Evolutionary conservation across 2,797 vertebrate genomes (phyloP).

Genomic region (Channa striata): DNA sequence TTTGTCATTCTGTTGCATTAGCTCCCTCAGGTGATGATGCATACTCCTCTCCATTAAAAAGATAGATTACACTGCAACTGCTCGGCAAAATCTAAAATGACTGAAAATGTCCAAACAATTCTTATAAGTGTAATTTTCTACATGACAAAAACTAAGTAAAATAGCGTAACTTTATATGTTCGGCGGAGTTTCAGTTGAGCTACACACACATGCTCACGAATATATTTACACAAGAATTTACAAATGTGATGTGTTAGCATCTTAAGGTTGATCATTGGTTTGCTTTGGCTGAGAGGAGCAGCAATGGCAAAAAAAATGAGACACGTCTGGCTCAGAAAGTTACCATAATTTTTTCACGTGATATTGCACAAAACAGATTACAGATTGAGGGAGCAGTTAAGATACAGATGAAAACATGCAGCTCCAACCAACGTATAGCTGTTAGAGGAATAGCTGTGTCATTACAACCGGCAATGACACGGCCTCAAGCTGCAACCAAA

Average conservation of each 20-base stretch:
- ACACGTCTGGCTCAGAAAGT: not conserved
- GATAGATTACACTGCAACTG: slow-evolving; percentile 13
- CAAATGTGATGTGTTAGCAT: slow-evolving; percentile 24
- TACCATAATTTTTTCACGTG: not conserved
- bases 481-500: not conserved
- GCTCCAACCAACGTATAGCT: no score
- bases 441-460: not conserved
- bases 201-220: slow-evolving; percentile 4
- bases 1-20: slow-evolving; percentile 70
- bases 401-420: not conserved
- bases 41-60: slow-evolving; percentile 54
- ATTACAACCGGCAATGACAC: not conserved
- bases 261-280: slow-evolving; percentile 30
- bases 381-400: not conserved
- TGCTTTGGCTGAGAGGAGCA: slow-evolving; percentile 8
- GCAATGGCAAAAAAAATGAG: not conserved
- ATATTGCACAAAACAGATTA: no score
- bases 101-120: slow-evolving; percentile 28
- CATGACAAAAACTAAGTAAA: slow-evolving; percentile 25
- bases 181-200: slow-evolving; percentile 22
- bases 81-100: not conserved
- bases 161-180: slow-evolving; percentile 18
- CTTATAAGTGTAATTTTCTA: slow-evolving; percentile 29
- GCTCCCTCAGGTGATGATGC: slow-evolving; percentile 59
- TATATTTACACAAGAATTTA: slow-evolving; percentile 28